Evolutionary conservation across 2,888 invertebrate species (phyloP).

Genomic region (Cerastoderma edule): DNA sequence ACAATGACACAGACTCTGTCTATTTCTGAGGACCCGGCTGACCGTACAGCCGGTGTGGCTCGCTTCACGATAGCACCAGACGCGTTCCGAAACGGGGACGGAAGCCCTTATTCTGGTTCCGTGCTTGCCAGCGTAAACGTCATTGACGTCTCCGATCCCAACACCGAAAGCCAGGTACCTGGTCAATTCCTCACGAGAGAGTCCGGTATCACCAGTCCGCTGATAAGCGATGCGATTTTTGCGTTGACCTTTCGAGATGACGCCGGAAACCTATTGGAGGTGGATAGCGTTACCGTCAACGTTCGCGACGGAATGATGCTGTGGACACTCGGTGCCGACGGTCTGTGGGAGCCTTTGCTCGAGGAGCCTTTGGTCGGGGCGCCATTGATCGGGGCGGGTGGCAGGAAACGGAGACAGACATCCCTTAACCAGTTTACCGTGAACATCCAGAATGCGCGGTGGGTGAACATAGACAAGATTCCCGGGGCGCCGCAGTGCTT

Average conservation of each 20-base stretch:
- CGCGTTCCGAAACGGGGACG: conserved; percentile 2
- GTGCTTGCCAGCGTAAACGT: conserved; percentile 20
- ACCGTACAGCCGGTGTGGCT: neutral
- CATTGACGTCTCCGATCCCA: neutral
- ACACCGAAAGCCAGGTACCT: neutral
- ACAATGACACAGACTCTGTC: neutral
- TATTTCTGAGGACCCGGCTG: conserved; percentile 1
- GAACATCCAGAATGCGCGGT: neutral
- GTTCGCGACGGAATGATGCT: conserved; percentile 15
- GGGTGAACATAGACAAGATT: conserved; percentile 15
- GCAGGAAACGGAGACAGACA: neutral
- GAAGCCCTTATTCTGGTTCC: neutral
- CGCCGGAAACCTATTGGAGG: neutral
- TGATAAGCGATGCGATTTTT: conserved; percentile 19
- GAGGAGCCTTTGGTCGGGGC: neutral
- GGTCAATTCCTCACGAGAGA: conserved; percentile 13
- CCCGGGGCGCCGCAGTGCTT: conserved; percentile 4
- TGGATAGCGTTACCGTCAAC: neutral
- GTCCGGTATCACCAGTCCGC: neutral
- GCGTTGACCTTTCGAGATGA: neutral
- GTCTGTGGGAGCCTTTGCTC: conserved; percentile 11
- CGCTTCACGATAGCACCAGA: conserved; percentile 3
- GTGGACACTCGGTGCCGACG: neutral
- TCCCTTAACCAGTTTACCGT: neutral
- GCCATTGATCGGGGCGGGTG: neutral